Percentiles rank a stretch among this genome's conserved stretches.
Evolutionary conservation across 2,113 vertebrate genomes (phyloP).

Genomic region (Pleuronectes platessa): DNA sequence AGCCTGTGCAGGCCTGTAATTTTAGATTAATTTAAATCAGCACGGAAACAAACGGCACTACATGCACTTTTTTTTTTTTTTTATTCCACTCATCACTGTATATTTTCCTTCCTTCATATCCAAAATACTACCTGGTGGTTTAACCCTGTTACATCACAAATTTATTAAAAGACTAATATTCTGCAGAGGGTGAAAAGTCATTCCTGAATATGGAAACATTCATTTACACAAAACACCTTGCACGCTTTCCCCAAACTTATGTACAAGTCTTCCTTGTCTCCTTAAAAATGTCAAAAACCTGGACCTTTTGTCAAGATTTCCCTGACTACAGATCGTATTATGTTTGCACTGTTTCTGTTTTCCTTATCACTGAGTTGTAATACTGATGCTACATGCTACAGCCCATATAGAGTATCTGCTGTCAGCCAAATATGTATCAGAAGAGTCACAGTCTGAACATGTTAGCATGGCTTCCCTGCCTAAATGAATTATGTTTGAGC

Average conservation of each 20-base stretch:
- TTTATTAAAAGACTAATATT: background rate
- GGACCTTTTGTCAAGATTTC: background rate
- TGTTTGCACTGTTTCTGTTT: background rate
- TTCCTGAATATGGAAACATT: background rate
- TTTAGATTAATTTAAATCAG: background rate
- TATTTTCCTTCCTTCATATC: background rate
- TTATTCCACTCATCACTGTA: background rate
- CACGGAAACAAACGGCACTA: background rate
- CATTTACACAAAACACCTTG: background rate
- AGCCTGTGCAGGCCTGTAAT: background rate
- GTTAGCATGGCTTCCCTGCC: background rate
- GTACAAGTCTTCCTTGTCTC: background rate
- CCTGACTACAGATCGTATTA: background rate
- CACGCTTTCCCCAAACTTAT: background rate
- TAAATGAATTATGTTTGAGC: slow-evolving; percentile 2
- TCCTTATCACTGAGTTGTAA: background rate
- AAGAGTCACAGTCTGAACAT: slow-evolving; percentile 6
- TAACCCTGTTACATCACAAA: too few species aligned
- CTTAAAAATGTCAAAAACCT: background rate
- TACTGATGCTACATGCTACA: background rate
- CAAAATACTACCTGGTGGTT: background rate
- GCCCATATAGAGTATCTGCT: background rate
- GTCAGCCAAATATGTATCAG: background rate
- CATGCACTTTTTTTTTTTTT: too few species aligned
- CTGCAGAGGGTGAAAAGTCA: background rate